Conservation (phyloP, 2,797 vertebrate genomes). For the Poecilia picta region DNA sequence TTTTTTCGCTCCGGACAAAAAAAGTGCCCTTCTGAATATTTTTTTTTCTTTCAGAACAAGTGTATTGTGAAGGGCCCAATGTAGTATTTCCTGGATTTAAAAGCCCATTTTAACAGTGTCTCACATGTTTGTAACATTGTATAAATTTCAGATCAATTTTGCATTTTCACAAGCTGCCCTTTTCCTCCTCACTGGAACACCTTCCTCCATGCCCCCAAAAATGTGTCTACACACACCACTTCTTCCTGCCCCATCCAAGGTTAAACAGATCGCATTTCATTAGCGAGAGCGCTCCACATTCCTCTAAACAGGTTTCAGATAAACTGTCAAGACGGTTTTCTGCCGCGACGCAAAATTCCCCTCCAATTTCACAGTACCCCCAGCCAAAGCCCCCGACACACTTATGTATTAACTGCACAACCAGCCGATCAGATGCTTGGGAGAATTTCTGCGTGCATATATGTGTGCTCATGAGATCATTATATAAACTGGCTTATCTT, state of each 20-base stretch:
- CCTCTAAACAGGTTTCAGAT: slow-evolving; percentile 36
- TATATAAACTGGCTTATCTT: slow-evolving; percentile 49
- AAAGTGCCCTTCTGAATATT: no score
- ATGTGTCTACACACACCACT: no score
- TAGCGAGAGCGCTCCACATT: neutral
- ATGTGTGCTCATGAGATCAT: slow-evolving; percentile 25
- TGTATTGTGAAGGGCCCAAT: no score
- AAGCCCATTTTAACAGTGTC: no score
- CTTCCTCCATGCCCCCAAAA: no score
- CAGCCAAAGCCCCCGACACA: neutral
- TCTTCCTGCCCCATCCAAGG: neutral
- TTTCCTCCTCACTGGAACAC: no score
- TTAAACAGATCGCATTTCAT: slow-evolving; percentile 13
- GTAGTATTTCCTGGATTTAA: no score
- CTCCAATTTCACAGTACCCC: slow-evolving; percentile 19
- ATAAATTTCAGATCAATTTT: no score
- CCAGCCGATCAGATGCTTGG: slow-evolving; percentile 21
- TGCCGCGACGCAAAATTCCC: slow-evolving; percentile 30
- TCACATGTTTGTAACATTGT: no score
- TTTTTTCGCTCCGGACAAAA: no score
- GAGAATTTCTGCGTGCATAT: slow-evolving; percentile 11
- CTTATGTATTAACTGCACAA: slow-evolving; percentile 39
- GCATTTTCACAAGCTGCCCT: no score
- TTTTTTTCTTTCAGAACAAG: no score
- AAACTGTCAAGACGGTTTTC: slow-evolving; percentile 35